Evolutionary conservation across 1,140 invertebrate species (phyloP).

Genomic region (Pseudobourletiella spinata): DNA sequence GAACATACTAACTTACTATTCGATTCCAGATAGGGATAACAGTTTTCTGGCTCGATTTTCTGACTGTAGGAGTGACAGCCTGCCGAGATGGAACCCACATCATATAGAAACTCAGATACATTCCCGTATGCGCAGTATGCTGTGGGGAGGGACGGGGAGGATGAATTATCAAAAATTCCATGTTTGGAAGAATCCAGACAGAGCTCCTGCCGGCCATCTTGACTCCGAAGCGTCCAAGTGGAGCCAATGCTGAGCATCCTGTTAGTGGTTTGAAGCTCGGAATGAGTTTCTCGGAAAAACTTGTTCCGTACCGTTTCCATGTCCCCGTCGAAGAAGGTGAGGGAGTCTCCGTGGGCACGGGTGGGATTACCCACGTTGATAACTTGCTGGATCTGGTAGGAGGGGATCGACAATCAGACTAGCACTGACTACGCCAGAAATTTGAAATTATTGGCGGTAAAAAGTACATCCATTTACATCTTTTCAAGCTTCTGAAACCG

Average conservation of each 20-base stretch:
- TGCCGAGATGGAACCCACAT: background rate
- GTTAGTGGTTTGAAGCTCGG: background rate
- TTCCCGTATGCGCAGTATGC: slow-evolving; percentile 2
- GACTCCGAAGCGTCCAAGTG: background rate
- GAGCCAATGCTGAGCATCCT: background rate
- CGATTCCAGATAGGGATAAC: slow-evolving; percentile 5
- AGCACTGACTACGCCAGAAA: too few relatives aligned
- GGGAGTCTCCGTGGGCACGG: background rate
- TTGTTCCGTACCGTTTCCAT: slow-evolving; percentile 4
- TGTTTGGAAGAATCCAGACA: slow-evolving; percentile 12
- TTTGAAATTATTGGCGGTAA: too few relatives aligned
- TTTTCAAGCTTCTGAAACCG: too few relatives aligned
- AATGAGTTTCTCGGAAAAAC: slow-evolving; percentile 15
- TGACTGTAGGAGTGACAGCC: slow-evolving; percentile 1
- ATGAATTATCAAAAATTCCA: background rate
- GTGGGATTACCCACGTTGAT: slow-evolving; percentile 4
- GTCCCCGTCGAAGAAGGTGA: slow-evolving; percentile 12
- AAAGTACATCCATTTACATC: too few relatives aligned
- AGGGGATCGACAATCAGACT: too few relatives aligned
- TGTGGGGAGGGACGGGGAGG: background rate
- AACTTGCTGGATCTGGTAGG: slow-evolving; percentile 14
- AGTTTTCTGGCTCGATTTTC: slow-evolving; percentile 10
- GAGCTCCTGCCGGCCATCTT: background rate
- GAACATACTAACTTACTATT: too few relatives aligned
- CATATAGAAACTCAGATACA: background rate